These are phyloP conservation scores for Cetoscarus ocellatus DNA, from an alignment of 2,797 vertebrate species.

Conservation along the genomic window DNA sequence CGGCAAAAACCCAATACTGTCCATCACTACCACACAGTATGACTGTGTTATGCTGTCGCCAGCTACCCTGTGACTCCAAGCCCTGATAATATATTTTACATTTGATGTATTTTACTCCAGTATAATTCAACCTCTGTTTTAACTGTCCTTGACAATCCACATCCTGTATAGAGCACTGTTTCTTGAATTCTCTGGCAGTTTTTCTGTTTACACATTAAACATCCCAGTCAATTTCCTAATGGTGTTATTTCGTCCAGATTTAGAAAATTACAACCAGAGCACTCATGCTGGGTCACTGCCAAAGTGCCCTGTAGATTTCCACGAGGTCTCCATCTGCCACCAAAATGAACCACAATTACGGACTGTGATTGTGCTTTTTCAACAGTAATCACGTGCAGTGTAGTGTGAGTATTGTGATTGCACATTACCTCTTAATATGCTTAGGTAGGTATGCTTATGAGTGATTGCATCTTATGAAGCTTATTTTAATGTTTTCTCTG, in stretches of 20 bases:
- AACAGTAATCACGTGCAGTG: not conserved
- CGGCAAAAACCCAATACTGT: too few species aligned
- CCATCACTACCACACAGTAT: too few species aligned
- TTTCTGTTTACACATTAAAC: not conserved
- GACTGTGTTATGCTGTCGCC: too few species aligned
- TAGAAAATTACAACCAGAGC: slow-evolving; percentile 30
- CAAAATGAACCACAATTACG: slow-evolving; percentile 25
- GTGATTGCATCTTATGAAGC: not conserved
- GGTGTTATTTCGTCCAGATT: slow-evolving; percentile 5
- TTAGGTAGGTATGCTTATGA: not conserved
- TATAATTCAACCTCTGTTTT: not conserved
- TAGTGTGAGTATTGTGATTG: not conserved
- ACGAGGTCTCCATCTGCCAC: slow-evolving; percentile 44
- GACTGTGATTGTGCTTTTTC: not conserved
- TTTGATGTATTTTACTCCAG: not conserved
- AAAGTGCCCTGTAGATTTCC: slow-evolving; percentile 7
- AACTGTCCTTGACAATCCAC: not conserved
- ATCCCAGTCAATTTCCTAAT: not conserved
- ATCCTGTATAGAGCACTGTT: not conserved
- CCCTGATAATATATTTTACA: too few species aligned
- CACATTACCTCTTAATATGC: not conserved
- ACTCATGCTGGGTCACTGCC: slow-evolving; percentile 18
- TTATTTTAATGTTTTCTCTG: not conserved
- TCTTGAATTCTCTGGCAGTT: not conserved
- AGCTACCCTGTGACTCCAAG: too few species aligned